Base-by-base conservation (phyloP, 2,888 invertebrate species). In the Anoplius nigerrimus region DNA sequence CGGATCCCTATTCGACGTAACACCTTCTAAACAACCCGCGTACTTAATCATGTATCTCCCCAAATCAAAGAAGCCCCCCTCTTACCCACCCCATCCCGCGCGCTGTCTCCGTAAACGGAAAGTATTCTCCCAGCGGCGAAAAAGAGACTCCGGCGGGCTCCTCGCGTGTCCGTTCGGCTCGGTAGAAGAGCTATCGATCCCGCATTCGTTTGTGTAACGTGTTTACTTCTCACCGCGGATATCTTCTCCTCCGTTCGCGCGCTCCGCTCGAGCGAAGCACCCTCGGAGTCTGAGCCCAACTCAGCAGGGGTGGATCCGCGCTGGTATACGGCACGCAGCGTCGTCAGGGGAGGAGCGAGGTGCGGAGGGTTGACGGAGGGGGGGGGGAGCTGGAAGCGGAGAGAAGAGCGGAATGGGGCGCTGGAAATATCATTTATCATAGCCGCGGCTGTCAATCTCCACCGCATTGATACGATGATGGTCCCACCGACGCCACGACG, bases 401-500 rank as follows among this genome's bases (percentile, higher is more conserved):
- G 56, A 63, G 69, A 58, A 55, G 61, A 74, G 74, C 71, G 77
- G 74, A 70, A 73, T 77, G 76, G 74, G 75, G 76, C 79, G 82
- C 72, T 64, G 62, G 68, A 71, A 74, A 65, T 75, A 84, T 82
- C 87, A 85, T 88, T 88, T 85, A 87, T 88, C 87, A 88, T 84
- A 75, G 81, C 82, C 82, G 78, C 76, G 77, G 77, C 85, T 87
- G 88, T 87, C 88, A 86, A 87, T 88, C 87, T 85, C 79, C 75
- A 78, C 80, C 82, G 82, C 86, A 87, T 87, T 84, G 87, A 87
- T 88, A 87, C 83, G 84, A 82, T 82, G 83, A 83, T 83, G 82
- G 82, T 82, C 81, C 82, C 79, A 18, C 81, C 81, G 82, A 84
- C 84, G 81, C 74, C 79, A 76, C 77, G 81, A 83, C 78, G 83